These are phyloP conservation scores for Macrosiphum euphorbiae DNA, from an alignment of 2,888 invertebrate species.

Conservation along the genomic window DNA sequence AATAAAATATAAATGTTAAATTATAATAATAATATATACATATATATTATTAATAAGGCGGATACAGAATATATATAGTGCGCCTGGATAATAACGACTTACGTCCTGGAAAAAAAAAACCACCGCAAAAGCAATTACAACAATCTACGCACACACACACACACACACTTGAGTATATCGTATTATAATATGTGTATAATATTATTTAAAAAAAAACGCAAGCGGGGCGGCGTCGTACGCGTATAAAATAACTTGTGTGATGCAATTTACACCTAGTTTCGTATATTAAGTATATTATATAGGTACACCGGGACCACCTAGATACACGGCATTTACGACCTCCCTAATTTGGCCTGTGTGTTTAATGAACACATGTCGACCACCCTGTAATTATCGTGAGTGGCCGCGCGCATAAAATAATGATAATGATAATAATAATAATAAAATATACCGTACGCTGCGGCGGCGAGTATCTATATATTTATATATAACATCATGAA, in stretches of 20 bases:
- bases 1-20: neutral
- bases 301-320: slow-evolving; percentile 25
- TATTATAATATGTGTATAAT: neutral
- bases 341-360: slow-evolving; percentile 21
- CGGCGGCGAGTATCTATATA: neutral
- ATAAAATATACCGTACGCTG: neutral
- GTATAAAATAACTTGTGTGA: neutral
- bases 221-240: neutral
- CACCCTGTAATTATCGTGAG: slow-evolving; percentile 37
- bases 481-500: neutral
- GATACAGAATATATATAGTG: neutral
- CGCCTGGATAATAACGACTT: neutral
- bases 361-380: slow-evolving; percentile 36
- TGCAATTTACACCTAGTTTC: slow-evolving; percentile 34
- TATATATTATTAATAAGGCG: neutral
- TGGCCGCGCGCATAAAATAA: neutral
- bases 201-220: neutral
- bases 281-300: neutral
- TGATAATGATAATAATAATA: neutral
- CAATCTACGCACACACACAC: neutral
- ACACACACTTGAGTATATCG: neutral
- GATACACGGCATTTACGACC: slow-evolving; percentile 12
- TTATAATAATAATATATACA: neutral
- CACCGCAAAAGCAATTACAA: neutral
- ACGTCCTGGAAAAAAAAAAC: neutral